Evolutionary conservation across 2,113 vertebrate species (phyloP), one percentile per base, ranked within the genome.

Genomic region (Austrofundulus limnaeus): DNA sequence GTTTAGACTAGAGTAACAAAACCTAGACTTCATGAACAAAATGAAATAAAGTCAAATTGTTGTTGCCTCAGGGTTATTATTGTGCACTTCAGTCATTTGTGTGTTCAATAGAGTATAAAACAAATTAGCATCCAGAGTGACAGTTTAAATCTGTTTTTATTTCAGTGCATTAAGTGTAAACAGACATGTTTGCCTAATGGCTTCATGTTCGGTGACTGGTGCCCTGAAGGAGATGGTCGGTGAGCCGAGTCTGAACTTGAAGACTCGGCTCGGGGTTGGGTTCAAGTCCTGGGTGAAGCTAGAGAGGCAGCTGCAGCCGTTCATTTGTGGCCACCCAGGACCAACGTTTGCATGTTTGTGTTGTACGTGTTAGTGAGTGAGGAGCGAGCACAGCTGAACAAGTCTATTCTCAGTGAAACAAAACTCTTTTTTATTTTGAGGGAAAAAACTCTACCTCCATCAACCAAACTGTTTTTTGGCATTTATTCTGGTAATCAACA

Each of bases 311-410:
- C 87, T 84, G 87, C 79, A 80, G 72, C 58, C 51, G 14, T 75
- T 81, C 86, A 68, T 81, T 74, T 69, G 57, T 69, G 82, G 80
- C 86, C 85, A 80, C 84, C 78, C 82, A 81, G 66, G 65, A 76
- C 70, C 81, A 64, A 57, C 21, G 5, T 49, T 49, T 55, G 37
- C 10, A 39, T 59, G 54, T 52, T 51, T 73, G 61, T 66, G 45
- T 37, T 62, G 55, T 76, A 49, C 58, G 20, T 66, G 49, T 66
- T 61, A 64, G 34, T 82, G 77, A 81, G 62, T 86, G 87, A 87
- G 62, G 66, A 31, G 70, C 45, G 55, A 67, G 62, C 70, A 75
- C 87, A 89, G 85, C 85, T 89, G 87, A 74, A 67, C 45, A 41
- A 38, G 47, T 75, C 67, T 89, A 86, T 89, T 87, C 82, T 85